Conservation (phyloP, 2,888 invertebrate genomes). For the Azorinus chamasolen region DNA sequence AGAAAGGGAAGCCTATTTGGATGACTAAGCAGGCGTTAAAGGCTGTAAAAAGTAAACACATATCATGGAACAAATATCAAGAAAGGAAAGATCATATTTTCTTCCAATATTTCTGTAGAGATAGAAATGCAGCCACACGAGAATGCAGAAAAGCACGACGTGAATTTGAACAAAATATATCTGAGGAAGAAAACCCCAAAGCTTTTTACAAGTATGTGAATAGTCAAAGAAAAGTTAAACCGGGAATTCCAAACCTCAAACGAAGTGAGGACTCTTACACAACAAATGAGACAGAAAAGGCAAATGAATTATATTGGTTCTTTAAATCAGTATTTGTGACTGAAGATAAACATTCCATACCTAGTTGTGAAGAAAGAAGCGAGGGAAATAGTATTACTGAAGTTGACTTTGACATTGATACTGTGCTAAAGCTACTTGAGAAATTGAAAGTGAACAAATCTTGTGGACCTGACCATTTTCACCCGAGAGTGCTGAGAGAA, state of each 20-base stretch:
- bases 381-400: background rate
- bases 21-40: conserved; percentile 5
- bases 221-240: conserved; percentile 4
- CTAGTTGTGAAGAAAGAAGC: conserved; percentile 20
- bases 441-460: conserved; percentile 7
- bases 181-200: conserved; percentile 17
- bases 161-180: conserved; percentile 13
- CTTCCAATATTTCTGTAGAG: conserved; percentile 3
- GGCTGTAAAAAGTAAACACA: conserved; percentile 13
- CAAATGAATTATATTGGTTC: conserved; percentile 12
- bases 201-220: conserved; percentile 27
- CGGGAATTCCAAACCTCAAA: conserved; percentile 14
- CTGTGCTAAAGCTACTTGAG: conserved; percentile 10
- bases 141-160: conserved; percentile 28
- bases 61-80: conserved; percentile 9
- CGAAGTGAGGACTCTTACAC: background rate
- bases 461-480: conserved; percentile 10
- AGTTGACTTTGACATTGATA: background rate
- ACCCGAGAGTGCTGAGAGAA: conserved; percentile 8
- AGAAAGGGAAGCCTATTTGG: conserved; percentile 17
- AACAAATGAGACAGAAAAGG: conserved; percentile 14
- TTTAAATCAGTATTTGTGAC: conserved; percentile 13
- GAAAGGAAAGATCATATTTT: background rate
- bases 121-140: conserved; percentile 7
- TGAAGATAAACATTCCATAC: background rate